Evolutionary conservation across 2,113 vertebrate genomes (phyloP).

Genomic region (Elaphurus davidianus): DNA sequence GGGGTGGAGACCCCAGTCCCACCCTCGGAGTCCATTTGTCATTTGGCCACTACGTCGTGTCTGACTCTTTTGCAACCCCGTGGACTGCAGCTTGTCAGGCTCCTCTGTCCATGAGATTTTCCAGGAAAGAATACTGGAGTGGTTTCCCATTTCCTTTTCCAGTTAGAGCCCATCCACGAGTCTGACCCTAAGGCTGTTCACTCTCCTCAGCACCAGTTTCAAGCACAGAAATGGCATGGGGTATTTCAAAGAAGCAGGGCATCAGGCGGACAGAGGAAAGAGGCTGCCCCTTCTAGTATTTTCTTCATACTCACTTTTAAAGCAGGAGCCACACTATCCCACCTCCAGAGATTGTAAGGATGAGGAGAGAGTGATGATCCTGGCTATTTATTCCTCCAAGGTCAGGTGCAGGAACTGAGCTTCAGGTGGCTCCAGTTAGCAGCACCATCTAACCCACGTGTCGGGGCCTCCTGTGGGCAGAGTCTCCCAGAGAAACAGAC

Average conservation of each 20-base stretch:
- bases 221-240: neutral
- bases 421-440: neutral
- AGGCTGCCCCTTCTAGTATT: rapidly evolving
- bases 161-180: neutral
- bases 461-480: neutral
- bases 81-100: neutral
- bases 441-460: neutral
- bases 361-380: rapidly evolving
- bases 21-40: neutral
- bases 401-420: neutral
- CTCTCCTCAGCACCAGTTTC: neutral
- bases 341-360: neutral
- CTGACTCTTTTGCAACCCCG: rapidly evolving
- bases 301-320: slow-evolving; percentile 30
- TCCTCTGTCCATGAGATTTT: neutral
- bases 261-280: neutral
- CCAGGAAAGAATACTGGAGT: neutral
- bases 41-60: neutral
- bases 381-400: neutral
- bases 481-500: neutral
- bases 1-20: neutral
- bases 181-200: neutral
- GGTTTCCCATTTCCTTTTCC: neutral
- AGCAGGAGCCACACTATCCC: neutral
- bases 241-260: neutral